phyloP scores from a whole-genome alignment of 2,797 vertebrate species.

The Epinephelus malabaricus region DNA sequence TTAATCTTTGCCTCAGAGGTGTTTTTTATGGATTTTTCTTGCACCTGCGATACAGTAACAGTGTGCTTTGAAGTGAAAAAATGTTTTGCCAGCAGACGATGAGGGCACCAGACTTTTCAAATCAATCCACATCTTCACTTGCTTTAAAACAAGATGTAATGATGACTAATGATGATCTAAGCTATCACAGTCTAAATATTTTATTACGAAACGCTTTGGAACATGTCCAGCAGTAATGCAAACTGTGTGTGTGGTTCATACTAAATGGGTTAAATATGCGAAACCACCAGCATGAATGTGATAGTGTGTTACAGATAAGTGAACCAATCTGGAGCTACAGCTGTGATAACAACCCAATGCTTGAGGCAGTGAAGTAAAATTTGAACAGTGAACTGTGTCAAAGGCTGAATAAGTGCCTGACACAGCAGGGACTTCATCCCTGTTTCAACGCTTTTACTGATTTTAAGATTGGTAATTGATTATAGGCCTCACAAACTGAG shows the following conservation, averaged over 20 bases:
- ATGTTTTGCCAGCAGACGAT: neutral
- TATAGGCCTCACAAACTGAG: neutral
- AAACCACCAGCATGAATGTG: neutral
- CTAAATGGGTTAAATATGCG: conserved; percentile 9
- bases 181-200: neutral
- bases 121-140: conserved; percentile 1
- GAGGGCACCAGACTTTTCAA: conserved; percentile 4
- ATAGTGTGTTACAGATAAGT: conserved; percentile 14
- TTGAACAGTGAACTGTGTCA: conserved; percentile 18
- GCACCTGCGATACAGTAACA: neutral
- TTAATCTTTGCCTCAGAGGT: neutral
- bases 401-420: neutral
- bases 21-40: conserved; percentile 13
- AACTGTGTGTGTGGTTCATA: conserved; percentile 5
- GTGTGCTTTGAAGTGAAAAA: neutral
- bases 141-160: neutral
- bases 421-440: neutral
- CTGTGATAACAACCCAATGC: conserved; percentile 49
- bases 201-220: neutral
- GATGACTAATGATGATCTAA: neutral
- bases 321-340: conserved; percentile 33
- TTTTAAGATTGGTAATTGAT: conserved; percentile 11
- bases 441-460: neutral
- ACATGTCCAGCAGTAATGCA: neutral
- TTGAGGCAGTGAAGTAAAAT: conserved; percentile 11